These are phyloP conservation scores for Cottoperca gobio DNA, from an alignment of 2,797 vertebrate genomes.

Conservation along the genomic window DNA sequence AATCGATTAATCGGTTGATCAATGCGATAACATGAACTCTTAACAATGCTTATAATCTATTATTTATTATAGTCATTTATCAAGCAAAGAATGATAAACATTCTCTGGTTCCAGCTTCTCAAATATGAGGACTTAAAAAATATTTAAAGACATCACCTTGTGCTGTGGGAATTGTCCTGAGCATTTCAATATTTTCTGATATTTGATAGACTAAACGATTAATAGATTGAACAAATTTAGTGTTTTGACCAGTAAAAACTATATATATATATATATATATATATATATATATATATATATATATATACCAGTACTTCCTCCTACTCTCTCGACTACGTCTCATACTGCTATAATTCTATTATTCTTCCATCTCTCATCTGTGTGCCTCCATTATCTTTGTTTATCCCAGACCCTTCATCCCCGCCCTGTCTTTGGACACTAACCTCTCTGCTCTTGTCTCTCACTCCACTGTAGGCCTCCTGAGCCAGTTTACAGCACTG, in stretches of 20 bases:
- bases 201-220: background rate
- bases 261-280: too few relatives aligned
- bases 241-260: background rate
- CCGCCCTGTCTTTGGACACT: constrained; percentile 51
- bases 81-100: background rate
- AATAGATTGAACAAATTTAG: background rate
- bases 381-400: constrained; percentile 9
- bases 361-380: background rate
- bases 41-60: background rate
- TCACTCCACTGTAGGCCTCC: constrained; percentile 89
- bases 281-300: too few relatives aligned
- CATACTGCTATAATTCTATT: background rate
- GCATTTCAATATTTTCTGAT: background rate
- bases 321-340: background rate
- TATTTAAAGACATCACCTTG: background rate
- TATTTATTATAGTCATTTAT: background rate
- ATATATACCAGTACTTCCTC: background rate
- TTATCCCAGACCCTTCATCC: background rate
- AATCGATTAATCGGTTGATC: background rate
- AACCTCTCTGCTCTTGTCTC: constrained; percentile 87
- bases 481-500: constrained; percentile 99
- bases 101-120: background rate
- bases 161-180: background rate
- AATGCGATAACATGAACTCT: background rate
- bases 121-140: background rate